Percentiles rank a stretch among this genome's conserved stretches.
phyloP scores from a whole-genome alignment of 2,888 invertebrate species.

The Sinotaia quadrata region DNA sequence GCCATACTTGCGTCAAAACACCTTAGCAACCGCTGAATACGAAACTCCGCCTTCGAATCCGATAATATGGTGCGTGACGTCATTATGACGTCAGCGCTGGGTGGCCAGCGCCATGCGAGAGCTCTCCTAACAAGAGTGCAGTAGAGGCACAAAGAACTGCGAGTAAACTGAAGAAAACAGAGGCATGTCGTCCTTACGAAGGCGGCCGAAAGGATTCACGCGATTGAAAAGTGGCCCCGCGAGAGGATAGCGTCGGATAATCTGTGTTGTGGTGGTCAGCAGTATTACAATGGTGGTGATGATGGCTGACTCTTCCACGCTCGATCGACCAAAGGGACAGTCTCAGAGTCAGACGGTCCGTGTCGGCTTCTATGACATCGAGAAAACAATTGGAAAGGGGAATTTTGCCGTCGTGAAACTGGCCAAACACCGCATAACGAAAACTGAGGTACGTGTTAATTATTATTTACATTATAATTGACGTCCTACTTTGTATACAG shows the following conservation, averaged over 20 bases:
- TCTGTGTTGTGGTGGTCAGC: constrained; percentile 28
- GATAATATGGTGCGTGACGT: constrained; percentile 46
- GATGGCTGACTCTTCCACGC: constrained; percentile 33
- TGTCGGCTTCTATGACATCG: constrained; percentile 97
- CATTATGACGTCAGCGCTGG: constrained; percentile 40
- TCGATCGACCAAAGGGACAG: constrained; percentile 37
- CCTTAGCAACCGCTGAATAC: constrained; percentile 64
- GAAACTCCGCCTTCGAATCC: constrained; percentile 56
- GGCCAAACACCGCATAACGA: constrained; percentile 97
- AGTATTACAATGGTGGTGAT: constrained; percentile 38
- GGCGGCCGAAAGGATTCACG: constrained; percentile 38
- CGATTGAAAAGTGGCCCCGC: constrained; percentile 37
- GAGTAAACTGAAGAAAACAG: constrained; percentile 38
- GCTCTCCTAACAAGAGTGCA: constrained; percentile 12
- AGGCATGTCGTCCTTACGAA: constrained; percentile 36
- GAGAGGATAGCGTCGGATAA: constrained; percentile 26
- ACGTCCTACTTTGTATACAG: not conserved
- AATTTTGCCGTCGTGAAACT: constrained; percentile 99
- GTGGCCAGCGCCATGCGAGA: constrained; percentile 39
- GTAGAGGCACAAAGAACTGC: constrained; percentile 40
- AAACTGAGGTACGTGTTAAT: constrained; percentile 88
- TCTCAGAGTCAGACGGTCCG: constrained; percentile 57
- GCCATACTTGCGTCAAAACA: constrained; percentile 28
- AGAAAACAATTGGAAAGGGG: constrained; percentile 97
- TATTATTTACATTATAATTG: not conserved